Evolutionary conservation across 2,113 vertebrate species (phyloP).

Genomic region (Scalopus aquaticus): DNA sequence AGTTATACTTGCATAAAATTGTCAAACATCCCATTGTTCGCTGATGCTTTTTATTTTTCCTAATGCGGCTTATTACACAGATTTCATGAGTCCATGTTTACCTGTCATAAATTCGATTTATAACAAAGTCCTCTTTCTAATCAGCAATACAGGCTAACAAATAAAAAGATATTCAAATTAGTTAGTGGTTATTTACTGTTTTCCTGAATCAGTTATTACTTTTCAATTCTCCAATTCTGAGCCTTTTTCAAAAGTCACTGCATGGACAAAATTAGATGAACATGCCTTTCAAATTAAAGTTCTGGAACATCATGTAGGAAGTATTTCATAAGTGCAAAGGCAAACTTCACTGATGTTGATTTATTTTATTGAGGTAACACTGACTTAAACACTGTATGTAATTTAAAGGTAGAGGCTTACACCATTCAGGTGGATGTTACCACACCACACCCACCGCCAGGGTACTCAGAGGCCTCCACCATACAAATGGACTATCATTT

Average conservation of each 20-base stretch:
- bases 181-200: neutral
- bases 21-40: neutral
- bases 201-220: neutral
- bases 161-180: neutral
- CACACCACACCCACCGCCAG: no score
- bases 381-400: no score
- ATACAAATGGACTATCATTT: no score
- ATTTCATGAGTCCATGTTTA: neutral
- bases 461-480: no score
- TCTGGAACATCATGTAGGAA: neutral
- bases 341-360: neutral
- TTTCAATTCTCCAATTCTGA: neutral
- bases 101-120: slow-evolving; percentile 21
- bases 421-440: no score
- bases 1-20: slow-evolving; percentile 39
- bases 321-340: neutral
- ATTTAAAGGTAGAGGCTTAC: no score
- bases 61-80: neutral
- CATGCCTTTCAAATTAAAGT: neutral
- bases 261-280: neutral
- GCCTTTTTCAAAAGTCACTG: neutral
- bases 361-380: neutral
- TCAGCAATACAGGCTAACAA: neutral
- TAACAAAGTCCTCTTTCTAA: neutral
- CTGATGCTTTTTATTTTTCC: neutral